Conservation (phyloP, 2,888 invertebrate genomes). For the Pammene aurita region DNA sequence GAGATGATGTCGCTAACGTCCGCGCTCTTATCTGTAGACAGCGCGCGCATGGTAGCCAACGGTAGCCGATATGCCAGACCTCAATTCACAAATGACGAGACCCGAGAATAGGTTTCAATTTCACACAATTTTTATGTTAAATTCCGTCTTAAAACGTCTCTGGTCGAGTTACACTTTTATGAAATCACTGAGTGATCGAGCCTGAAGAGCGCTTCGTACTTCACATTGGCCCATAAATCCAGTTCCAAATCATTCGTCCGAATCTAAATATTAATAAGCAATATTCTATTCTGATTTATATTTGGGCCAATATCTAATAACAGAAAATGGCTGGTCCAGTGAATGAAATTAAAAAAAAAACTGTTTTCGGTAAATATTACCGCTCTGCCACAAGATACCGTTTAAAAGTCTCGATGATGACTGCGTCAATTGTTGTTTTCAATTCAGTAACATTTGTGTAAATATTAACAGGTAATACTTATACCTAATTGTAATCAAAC, state of each 20-base stretch:
- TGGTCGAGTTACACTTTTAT: background rate
- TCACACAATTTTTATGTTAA: too few species aligned
- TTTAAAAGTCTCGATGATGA: conserved; percentile 3
- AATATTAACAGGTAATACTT: conserved; percentile 21
- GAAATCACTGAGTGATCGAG: background rate
- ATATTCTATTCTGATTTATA: background rate
- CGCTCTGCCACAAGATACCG: background rate
- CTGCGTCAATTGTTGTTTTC: conserved; percentile 11
- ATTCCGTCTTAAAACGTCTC: too few species aligned
- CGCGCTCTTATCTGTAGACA: conserved; percentile 92
- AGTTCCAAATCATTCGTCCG: background rate
- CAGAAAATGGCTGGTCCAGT: background rate
- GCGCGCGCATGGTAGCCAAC: conserved; percentile 37
- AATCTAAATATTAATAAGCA: background rate
- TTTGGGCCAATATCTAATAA: background rate
- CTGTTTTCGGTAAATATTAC: background rate
- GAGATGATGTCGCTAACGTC: conserved; percentile 96
- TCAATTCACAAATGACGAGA: background rate
- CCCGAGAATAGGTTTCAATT: too few species aligned
- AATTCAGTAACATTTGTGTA: conserved; percentile 26
- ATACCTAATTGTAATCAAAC: conserved; percentile 9
- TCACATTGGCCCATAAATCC: background rate
- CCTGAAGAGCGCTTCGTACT: background rate
- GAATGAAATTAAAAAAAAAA: background rate
- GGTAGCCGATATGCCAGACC: background rate